Evolutionary conservation across 2,113 vertebrate genomes (phyloP).

Genomic region (Boleophthalmus pectinirostris): DNA sequence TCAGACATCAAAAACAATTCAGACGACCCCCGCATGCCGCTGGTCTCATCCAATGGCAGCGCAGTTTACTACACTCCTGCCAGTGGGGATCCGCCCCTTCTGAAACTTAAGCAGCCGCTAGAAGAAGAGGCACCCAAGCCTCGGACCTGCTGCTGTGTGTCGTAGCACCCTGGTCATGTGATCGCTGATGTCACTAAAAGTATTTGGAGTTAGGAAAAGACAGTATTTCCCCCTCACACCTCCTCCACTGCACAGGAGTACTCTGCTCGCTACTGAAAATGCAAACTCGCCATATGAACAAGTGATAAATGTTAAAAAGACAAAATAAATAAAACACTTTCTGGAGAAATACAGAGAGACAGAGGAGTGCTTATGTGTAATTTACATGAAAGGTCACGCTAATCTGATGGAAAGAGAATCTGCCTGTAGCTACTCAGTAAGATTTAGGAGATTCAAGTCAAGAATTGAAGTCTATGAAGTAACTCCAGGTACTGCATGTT

Average conservation of each 20-base stretch:
- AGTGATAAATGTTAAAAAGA: conserved; percentile 2
- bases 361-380: conserved; percentile 9
- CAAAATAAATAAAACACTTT: background rate
- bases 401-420: conserved; percentile 7
- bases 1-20: conserved; percentile 72
- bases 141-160: conserved; percentile 90
- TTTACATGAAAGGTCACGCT: conserved; percentile 6
- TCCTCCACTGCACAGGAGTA: conserved; percentile 5
- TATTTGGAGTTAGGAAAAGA: conserved; percentile 19
- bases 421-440: background rate
- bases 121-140: conserved; percentile 88
- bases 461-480: background rate
- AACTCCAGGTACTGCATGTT: conserved; percentile 36
- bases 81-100: conserved; percentile 92
- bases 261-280: conserved; percentile 1
- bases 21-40: conserved; percentile 86
- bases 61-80: conserved; percentile 90
- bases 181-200: conserved; percentile 21
- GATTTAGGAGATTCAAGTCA: background rate
- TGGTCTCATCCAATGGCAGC: conserved; percentile 90
- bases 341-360: conserved; percentile 4
- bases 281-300: background rate
- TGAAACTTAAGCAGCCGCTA: conserved; percentile 91
- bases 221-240: conserved; percentile 21
- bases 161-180: conserved; percentile 68